Base-by-base conservation (phyloP, 1,140 invertebrate genomes). In the Phortica variegata region DNA sequence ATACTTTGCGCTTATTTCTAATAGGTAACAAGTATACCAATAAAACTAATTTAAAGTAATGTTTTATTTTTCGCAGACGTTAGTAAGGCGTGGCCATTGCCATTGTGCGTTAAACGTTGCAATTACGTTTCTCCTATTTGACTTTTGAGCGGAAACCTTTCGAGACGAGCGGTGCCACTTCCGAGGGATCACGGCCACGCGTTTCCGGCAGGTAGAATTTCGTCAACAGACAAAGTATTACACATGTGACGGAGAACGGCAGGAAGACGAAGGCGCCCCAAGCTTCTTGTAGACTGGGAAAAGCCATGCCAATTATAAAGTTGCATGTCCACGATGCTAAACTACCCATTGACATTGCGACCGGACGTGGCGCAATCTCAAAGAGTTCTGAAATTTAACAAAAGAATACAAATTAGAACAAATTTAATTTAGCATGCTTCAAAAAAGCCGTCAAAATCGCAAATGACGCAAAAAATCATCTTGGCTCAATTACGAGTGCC, bases 271-370 rank as follows among this genome's bases (percentile, higher is more conserved):
- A 85, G 10, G 87, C 71, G 3, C 85, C 86, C 37, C 90, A 81
- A n/a, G 66, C 41, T 8, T 58, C 73, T 53, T 86, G 80, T 43
- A 93, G 66, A 1, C 77, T 74, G n/a, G 85, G 87, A 78, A 94
- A 92, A 17, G 81, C 78, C 79, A 93, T 85, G 18, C 87, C 91
- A 49, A 95, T 86, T n/a, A 90, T 62, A 70, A 96, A 94, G 77
- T 95, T 96, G 23, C 87, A 89, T 2, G 83, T 81, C 93, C 93
- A 96, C 75, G 95, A 97, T 21, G 86, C 83, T 54, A 93, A 81
- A 47, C 91, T 92, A 12, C 91, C 91, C 50, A 95, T 80, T 39
- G 91, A 86, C 86, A 95, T 94, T 26, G 90, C 92, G 32, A 84
- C 83, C 0, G 91, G 84, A 39, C 91, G 82, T 1, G 92, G 87